Base-by-base conservation (phyloP, 2,888 invertebrate genomes). In the Platycheirus albimanus region DNA sequence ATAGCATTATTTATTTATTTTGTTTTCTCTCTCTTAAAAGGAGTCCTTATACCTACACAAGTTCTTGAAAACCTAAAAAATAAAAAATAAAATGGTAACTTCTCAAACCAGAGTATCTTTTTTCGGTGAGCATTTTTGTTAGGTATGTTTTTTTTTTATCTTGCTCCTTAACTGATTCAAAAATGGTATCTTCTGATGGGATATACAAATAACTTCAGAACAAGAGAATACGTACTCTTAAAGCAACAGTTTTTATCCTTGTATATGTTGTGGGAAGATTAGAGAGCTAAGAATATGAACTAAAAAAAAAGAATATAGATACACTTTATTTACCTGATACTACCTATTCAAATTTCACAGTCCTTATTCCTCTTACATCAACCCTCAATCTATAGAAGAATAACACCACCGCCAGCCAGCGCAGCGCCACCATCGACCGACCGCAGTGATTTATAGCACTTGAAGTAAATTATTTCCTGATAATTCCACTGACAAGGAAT, bases 381-480 rank as follows among this genome's bases (percentile, higher is more conserved):
- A n/a, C n/a, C 13, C 13, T 43, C 28, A 30, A 28, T 15, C 58
- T 43, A 13, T 11, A n/a, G 5, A 61, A 11, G 17, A 11, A 41
- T 1, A 38, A n/a, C 15, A 15, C 24, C 33, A 33, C 1, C 4
- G n/a, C n/a, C n/a, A n/a, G n/a, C n/a, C n/a, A n/a, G n/a, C n/a
- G n/a, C n/a, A n/a, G n/a, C n/a, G n/a, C n/a, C n/a, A n/a, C n/a
- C n/a, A n/a, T n/a, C 4, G 10, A 0, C 19, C 54, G 24, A 61
- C 47, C 61, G 10, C 77, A 77, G 72, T 83, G 83, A 83, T 83
- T 83, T 83, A 83, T 83, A 74, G 72, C 83, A 64, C 72, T 72
- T 83, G 69, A 52, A 83, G 78, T 78, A 83, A 83, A 83, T 83
- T 83, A 83, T 83, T 83, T 83, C 64, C 74, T 78, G 83, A 83